These are phyloP conservation scores for Seira musarum DNA, from an alignment of 2,888 invertebrate genomes.

Conservation along the genomic window DNA sequence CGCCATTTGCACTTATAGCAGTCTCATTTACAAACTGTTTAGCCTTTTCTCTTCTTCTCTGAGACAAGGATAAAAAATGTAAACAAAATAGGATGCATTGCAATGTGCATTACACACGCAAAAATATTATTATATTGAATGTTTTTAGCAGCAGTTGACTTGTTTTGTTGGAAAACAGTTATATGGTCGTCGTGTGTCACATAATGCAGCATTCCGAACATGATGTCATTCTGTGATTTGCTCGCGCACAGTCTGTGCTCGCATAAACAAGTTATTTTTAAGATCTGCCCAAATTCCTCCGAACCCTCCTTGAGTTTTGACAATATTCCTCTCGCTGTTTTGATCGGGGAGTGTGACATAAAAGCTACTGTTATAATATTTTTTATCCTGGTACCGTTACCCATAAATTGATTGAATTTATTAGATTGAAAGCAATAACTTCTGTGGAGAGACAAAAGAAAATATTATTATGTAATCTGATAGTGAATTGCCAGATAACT, in stretches of 20 bases:
- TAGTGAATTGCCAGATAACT: not conserved
- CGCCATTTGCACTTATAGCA: not conserved
- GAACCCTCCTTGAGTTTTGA: not conserved
- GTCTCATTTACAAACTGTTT: constrained; percentile 17
- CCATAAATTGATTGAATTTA: constrained; percentile 16
- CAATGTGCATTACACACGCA: constrained; percentile 9
- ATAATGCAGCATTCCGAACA: constrained; percentile 15
- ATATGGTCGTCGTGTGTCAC: not conserved
- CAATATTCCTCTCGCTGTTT: not conserved
- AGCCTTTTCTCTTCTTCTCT: not conserved
- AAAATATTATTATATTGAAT: constrained; percentile 8
- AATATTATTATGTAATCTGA: constrained; percentile 9
- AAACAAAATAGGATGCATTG: constrained; percentile 5
- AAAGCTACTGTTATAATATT: constrained; percentile 16
- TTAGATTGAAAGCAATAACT: constrained; percentile 5
- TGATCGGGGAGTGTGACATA: constrained; percentile 12
- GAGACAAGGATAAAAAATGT: constrained; percentile 14
- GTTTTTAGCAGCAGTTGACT: not conserved
- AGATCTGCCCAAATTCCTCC: not conserved
- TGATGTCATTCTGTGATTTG: constrained; percentile 15
- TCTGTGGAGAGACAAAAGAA: not conserved
- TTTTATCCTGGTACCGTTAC: not conserved
- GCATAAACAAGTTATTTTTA: constrained; percentile 8
- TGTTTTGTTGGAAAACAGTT: not conserved
- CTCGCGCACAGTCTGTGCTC: not conserved